A percentile compares a stretch with the other conserved stretches of the same genome.
phyloP scores from a whole-genome alignment of 1,140 invertebrate species.

The Drosophila neocordata region DNA sequence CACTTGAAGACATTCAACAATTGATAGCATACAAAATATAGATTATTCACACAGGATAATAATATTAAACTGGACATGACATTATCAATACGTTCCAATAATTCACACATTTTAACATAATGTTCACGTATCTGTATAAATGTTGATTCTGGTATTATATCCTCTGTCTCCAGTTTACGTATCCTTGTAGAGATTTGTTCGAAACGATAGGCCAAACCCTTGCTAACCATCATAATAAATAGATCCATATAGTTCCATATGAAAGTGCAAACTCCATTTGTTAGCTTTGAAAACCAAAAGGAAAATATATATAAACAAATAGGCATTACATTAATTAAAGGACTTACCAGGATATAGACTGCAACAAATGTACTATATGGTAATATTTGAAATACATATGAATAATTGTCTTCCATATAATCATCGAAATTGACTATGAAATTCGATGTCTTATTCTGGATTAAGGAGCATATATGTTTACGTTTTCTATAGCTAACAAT shows the following conservation, averaged over 20 bases:
- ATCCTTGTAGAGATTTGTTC: conserved; percentile 84
- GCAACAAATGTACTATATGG: conserved; percentile 46
- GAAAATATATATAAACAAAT: no score
- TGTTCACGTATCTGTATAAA: conserved; percentile 86
- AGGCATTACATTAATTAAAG: no score
- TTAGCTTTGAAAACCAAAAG: no score
- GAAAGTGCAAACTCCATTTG: conserved; percentile 84
- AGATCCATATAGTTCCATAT: conserved; percentile 88
- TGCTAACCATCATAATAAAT: conserved; percentile 86
- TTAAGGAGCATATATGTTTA: conserved; percentile 26
- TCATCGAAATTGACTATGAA: conserved; percentile 45
- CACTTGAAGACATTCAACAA: conserved; percentile 89
- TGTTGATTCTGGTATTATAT: conserved; percentile 84
- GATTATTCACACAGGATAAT: conserved; percentile 87
- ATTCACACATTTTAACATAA: conserved; percentile 85
- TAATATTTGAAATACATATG: conserved; percentile 64
- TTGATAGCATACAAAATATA: conserved; percentile 89
- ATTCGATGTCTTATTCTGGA: conserved; percentile 30
- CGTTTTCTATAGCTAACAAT: conserved; percentile 44
- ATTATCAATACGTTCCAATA: conserved; percentile 85
- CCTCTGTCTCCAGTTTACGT: conserved; percentile 55
- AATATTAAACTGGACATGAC: conserved; percentile 86
- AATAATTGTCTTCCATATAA: conserved; percentile 58
- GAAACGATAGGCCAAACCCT: conserved; percentile 85
- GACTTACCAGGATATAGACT: conserved; percentile 56